phyloP scores from a whole-genome alignment of 1,140 invertebrate species.

The Sinella curviseta region DNA sequence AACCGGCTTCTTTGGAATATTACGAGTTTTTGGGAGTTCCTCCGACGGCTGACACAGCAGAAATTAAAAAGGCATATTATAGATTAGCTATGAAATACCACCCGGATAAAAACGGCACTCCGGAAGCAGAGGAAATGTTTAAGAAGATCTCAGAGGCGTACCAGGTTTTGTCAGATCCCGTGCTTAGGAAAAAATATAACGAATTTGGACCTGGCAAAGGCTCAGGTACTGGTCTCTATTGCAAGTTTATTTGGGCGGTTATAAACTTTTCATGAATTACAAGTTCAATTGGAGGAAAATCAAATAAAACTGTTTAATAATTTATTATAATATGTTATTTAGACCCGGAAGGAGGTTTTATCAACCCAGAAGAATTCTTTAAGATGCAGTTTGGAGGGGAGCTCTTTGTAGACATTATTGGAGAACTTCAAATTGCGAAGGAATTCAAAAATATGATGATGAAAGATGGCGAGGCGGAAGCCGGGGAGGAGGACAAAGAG shows the following conservation, averaged over 20 bases:
- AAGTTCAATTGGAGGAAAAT: background rate
- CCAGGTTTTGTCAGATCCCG: constrained; percentile 52
- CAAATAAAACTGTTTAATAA: background rate
- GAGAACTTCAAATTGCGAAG: constrained; percentile 47
- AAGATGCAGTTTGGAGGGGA: constrained; percentile 48
- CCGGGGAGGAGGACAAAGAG: constrained; percentile 39
- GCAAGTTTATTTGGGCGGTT: too few species aligned
- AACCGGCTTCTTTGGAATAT: constrained; percentile 53
- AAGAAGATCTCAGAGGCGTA: constrained; percentile 51
- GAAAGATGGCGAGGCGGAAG: constrained; percentile 17
- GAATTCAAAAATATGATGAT: constrained; percentile 48
- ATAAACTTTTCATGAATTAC: too few species aligned
- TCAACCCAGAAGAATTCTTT: constrained; percentile 49
- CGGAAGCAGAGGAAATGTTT: constrained; percentile 49
- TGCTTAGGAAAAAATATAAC: constrained; percentile 52
- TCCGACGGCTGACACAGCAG: constrained; percentile 54
- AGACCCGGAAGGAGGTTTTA: constrained; percentile 47
- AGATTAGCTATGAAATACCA: constrained; percentile 53
- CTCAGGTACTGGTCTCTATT: constrained; percentile 13
- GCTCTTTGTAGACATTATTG: constrained; percentile 48
- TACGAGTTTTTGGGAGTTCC: constrained; percentile 58
- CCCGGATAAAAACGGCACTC: constrained; percentile 50
- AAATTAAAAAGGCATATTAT: constrained; percentile 61
- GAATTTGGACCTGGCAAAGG: constrained; percentile 47
- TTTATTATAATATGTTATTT: background rate